Evolutionary conservation across 2,113 vertebrate species (phyloP).

Genomic region (Cottus gobio): DNA sequence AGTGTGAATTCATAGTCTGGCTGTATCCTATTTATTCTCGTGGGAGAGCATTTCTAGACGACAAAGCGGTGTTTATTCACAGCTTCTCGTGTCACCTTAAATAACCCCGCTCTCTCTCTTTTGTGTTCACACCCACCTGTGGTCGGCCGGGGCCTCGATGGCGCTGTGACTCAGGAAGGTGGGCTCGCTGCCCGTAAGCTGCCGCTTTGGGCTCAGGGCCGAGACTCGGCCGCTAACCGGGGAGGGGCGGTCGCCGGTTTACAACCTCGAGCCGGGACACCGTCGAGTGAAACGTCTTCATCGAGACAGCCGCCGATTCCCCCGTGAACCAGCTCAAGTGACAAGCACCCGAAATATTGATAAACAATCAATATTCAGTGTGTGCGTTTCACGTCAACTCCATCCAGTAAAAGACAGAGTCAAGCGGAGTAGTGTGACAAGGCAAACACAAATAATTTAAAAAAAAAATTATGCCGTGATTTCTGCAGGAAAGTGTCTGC

Average conservation of each 20-base stretch:
- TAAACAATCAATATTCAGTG: not conserved
- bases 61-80: not conserved
- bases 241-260: no score
- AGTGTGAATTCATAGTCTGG: not conserved
- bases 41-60: not conserved
- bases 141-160: not conserved
- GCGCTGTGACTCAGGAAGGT: conserved; percentile 11
- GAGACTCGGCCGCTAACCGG: not conserved
- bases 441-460: no score
- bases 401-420: no score
- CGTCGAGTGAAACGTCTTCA: not conserved
- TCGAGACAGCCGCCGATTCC: not conserved
- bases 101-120: not conserved
- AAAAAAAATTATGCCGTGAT: not conserved
- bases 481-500: not conserved
- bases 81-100: not conserved
- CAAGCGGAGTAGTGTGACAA: not conserved
- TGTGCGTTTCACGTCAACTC: no score
- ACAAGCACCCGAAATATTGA: not conserved
- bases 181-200: conserved; percentile 11
- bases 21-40: not conserved
- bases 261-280: not conserved
- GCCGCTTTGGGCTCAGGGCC: not conserved
- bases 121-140: conserved; percentile 24
- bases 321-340: not conserved